Base-by-base conservation (phyloP, 1,140 invertebrate species). In the Neomicropteryx cornuta region DNA sequence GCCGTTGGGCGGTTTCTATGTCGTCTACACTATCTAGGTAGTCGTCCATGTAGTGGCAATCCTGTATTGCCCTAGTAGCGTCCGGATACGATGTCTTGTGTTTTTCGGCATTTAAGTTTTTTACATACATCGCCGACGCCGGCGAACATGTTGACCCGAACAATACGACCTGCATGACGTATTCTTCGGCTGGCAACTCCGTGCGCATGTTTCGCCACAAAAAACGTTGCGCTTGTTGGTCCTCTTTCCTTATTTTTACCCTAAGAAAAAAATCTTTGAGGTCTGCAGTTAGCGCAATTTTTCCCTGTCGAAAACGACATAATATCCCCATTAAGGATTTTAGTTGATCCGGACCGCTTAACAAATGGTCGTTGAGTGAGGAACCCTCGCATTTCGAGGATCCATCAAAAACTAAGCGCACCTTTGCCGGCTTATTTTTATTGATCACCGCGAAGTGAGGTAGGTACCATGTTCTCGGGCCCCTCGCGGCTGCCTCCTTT, bases 21-120 rank as follows among this genome's bases (percentile, higher is more conserved):
- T 42, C 47, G 3, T 48, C 41, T 6, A 45, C 36, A 31, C 49
- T 52, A 29, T 53, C 50, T 4, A 62, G 43, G 30, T 52, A 58
- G 37, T 62, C 61, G 38, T 60, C 57, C 44, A 60, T 57, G 35
- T 62, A 62, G 22, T 52, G 51, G 14, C 46, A 42, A 2, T 52
- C 13, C 1, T 24, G 18, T 5, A 62, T 49, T 0, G 50, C 49
- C 0, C 46, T 11, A 4, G 47, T 51, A 2, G 56, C 55, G 11
- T 21, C 4, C 0, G 55, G 53, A 19, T 24, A 44, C 3, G 20
- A 16, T 5, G 38, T 23, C 8, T 28, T 18, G 42, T 46, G 54
- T 11, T 45, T 21, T 17, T 41, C 5, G 1, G 53, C 56, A 27
- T 59, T 60, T 18, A 33, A 36, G 21, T 59, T 53, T 45, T 55